Evolutionary conservation across 92 coral and sea anemone species (phyloP).

Genomic region (Porites divaricata): DNA sequence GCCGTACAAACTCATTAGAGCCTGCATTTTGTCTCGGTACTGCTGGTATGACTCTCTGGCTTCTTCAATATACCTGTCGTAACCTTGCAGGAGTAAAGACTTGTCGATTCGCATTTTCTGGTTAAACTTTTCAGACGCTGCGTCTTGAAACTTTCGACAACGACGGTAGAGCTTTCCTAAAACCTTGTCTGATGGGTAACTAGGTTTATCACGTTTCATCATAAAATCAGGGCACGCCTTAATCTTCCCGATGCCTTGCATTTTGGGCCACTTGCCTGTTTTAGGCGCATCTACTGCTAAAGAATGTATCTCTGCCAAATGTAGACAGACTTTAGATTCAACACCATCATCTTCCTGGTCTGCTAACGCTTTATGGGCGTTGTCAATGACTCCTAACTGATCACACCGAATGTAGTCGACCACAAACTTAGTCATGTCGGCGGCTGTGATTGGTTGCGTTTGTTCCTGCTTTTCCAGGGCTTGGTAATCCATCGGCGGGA

Average conservation of each 20-base stretch:
- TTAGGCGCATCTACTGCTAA: slow-evolving; percentile 97
- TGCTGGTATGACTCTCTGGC: slow-evolving; percentile 73
- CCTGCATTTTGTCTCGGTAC: slow-evolving; percentile 74
- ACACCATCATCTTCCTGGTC: slow-evolving; percentile 77
- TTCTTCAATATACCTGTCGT: slow-evolving; percentile 52
- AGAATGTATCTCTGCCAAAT: slow-evolving; percentile 83
- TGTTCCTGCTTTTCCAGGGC: slow-evolving; percentile 59
- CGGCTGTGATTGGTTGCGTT: slow-evolving; percentile 74
- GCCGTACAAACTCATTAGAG: slow-evolving; percentile 87
- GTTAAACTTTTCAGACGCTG: slow-evolving; percentile 50
- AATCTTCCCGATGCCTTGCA: background rate
- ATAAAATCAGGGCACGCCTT: slow-evolving; percentile 87
- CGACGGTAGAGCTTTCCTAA: slow-evolving; percentile 90
- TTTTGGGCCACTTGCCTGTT: slow-evolving; percentile 85
- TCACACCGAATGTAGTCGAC: slow-evolving; percentile 87
- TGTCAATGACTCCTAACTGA: slow-evolving; percentile 91
- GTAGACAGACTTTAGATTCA: slow-evolving; percentile 80
- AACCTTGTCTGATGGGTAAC: slow-evolving; percentile 82
- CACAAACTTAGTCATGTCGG: slow-evolving; percentile 82
- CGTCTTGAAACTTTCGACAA: slow-evolving; percentile 78
- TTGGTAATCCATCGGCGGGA: slow-evolving; percentile 91
- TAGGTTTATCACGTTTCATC: slow-evolving; percentile 87
- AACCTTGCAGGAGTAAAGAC: slow-evolving; percentile 70
- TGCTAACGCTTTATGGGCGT: slow-evolving; percentile 94
- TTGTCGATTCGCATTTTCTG: slow-evolving; percentile 66